phyloP scores from a whole-genome alignment of 2,888 invertebrate genomes.

The Eupithecia subumbrata region DNA sequence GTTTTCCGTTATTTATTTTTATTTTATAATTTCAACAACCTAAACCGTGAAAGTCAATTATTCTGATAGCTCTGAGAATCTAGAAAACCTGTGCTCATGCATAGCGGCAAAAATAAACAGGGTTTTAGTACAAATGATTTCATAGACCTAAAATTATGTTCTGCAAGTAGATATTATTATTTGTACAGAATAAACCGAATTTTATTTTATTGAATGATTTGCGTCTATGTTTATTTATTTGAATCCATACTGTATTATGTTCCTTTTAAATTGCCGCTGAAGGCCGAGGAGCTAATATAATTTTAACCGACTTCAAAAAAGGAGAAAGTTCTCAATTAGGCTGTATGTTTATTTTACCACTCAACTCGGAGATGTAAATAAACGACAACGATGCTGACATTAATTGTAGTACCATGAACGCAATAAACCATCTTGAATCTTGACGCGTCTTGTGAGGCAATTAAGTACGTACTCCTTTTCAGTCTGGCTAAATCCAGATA shows the following conservation, averaged over 20 bases:
- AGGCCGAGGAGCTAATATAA: too few relatives aligned
- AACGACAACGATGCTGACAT: not conserved
- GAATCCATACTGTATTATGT: not conserved
- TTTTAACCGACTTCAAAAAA: too few relatives aligned
- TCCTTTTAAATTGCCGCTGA: too few relatives aligned
- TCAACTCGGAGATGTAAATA: not conserved
- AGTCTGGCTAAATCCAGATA: slow-evolving; percentile 19
- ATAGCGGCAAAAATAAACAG: not conserved
- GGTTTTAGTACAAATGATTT: not conserved
- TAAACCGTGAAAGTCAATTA: not conserved
- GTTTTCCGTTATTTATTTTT: not conserved
- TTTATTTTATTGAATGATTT: not conserved
- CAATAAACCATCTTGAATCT: not conserved
- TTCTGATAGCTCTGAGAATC: not conserved
- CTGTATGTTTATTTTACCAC: not conserved
- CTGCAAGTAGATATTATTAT: not conserved
- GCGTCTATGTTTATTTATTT: not conserved
- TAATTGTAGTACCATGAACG: not conserved
- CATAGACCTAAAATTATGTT: not conserved
- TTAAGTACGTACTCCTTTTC: not conserved
- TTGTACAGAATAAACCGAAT: too few relatives aligned
- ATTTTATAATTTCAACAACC: not conserved
- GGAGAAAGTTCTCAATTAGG: too few relatives aligned
- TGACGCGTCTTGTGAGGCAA: not conserved
- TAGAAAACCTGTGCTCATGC: not conserved